A percentile compares a stretch with the other conserved stretches of the same genome.
These are phyloP conservation scores for Osmerus eperlanus DNA, from an alignment of 2,113 vertebrate genomes.

Conservation along the genomic window DNA sequence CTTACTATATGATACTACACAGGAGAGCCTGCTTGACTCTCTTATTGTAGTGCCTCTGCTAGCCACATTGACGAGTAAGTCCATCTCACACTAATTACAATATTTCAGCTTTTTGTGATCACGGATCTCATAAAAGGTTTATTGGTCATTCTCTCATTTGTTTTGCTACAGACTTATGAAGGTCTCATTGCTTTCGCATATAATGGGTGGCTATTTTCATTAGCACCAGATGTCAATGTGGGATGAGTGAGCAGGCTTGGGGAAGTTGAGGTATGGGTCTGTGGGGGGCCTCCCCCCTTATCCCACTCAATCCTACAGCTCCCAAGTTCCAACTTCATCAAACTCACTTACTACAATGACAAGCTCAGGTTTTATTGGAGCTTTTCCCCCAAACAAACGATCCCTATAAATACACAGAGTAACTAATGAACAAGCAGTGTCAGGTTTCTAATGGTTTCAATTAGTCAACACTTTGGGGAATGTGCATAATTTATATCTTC, in stretches of 20 bases:
- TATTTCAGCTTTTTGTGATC: no score
- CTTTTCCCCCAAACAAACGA: conserved; percentile 59
- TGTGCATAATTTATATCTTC: conserved; percentile 59
- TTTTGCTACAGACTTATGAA: no score
- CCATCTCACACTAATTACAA: no score
- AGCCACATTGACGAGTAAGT: no score
- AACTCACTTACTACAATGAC: conserved; percentile 45
- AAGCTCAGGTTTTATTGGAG: conserved; percentile 62
- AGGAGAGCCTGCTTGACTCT: no score
- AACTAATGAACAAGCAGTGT: conserved; percentile 69
- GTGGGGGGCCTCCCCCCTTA: background rate
- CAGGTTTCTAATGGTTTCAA: conserved; percentile 69
- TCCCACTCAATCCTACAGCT: background rate
- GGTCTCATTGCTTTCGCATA: no score
- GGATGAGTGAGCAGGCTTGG: background rate
- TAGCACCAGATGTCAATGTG: background rate
- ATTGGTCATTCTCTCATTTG: no score
- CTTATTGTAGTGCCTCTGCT: no score
- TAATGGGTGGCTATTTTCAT: no score
- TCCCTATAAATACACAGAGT: conserved; percentile 67
- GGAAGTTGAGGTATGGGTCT: conserved; percentile 23
- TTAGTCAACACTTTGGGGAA: conserved; percentile 71
- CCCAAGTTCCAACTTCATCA: conserved; percentile 27
- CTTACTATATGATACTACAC: no score
- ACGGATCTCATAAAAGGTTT: no score